Conservation (phyloP, 1,140 invertebrate genomes). For the Magallana ariakensis region DNA sequence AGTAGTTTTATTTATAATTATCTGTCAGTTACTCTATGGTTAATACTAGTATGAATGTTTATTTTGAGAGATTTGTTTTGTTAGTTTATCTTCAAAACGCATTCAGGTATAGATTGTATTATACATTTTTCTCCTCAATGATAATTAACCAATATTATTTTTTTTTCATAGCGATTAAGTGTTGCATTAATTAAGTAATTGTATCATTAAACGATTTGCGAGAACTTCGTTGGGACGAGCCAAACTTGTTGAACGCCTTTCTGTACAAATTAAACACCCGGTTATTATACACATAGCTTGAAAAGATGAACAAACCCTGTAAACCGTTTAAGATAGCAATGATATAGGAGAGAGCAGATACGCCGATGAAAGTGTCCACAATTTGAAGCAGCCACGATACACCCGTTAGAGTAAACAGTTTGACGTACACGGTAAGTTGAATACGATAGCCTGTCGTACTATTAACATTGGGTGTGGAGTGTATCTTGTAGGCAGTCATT, state of each 20-base stretch:
- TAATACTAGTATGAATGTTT: too few species aligned
- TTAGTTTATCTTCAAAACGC: too few species aligned
- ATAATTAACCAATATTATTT: too few species aligned
- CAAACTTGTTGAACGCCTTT: not conserved
- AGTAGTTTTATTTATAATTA: too few species aligned
- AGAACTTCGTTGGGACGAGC: too few species aligned
- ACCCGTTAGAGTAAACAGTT: conserved; percentile 38
- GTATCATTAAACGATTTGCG: too few species aligned
- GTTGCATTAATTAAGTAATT: too few species aligned
- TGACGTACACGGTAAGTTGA: conserved; percentile 15
- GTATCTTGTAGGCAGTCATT: conserved; percentile 18
- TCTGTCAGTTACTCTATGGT: too few species aligned
- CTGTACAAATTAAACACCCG: conserved; percentile 28
- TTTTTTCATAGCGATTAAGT: too few species aligned
- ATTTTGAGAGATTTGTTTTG: too few species aligned
- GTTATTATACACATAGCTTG: conserved; percentile 47
- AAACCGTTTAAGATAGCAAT: conserved; percentile 40
- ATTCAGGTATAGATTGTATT: too few species aligned
- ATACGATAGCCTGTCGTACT: not conserved
- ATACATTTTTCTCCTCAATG: too few species aligned
- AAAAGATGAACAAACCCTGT: conserved; percentile 49
- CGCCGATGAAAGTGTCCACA: conserved; percentile 39
- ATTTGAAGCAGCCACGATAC: conserved; percentile 44
- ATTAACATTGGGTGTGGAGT: not conserved
- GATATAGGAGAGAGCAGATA: conserved; percentile 38